Conservation (phyloP, 1,140 invertebrate genomes). For the Magallana angulata region DNA sequence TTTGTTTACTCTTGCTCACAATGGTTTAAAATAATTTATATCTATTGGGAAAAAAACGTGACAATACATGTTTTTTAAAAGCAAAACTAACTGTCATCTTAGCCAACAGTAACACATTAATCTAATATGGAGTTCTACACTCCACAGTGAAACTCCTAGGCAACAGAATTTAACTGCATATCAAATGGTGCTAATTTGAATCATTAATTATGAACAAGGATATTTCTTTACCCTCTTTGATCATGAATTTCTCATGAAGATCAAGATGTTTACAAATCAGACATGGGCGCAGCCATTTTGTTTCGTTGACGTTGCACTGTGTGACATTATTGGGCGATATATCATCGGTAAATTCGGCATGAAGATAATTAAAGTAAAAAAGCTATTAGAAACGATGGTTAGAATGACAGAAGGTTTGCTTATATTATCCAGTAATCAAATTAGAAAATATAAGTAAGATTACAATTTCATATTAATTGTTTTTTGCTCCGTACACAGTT, state of each 20-base stretch:
- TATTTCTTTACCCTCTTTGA: background rate
- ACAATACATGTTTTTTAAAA: too few relatives aligned
- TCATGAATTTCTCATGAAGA: background rate
- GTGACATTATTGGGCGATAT: background rate
- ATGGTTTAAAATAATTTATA: too few relatives aligned
- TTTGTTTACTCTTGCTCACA: too few relatives aligned
- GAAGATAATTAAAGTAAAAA: background rate
- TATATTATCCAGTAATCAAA: background rate
- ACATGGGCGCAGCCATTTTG: slow-evolving; percentile 41
- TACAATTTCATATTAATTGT: background rate
- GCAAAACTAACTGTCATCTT: too few relatives aligned
- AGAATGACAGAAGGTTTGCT: background rate
- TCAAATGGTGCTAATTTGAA: too few relatives aligned
- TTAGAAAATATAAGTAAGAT: background rate
- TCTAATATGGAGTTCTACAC: too few relatives aligned
- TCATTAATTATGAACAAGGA: too few relatives aligned
- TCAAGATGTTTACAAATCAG: slow-evolving; percentile 9
- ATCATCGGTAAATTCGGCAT: background rate
- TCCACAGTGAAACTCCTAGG: too few relatives aligned
- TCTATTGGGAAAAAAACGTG: too few relatives aligned
- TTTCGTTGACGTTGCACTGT: slow-evolving; percentile 38
- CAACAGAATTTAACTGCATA: too few relatives aligned
- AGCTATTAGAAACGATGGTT: background rate
- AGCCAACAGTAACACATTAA: too few relatives aligned
- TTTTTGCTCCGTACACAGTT: background rate